Percentiles rank a stretch among this genome's conserved stretches.
These are phyloP conservation scores for Oreochromis grahami DNA, from an alignment of 2,797 vertebrate species.

Conservation along the genomic window DNA sequence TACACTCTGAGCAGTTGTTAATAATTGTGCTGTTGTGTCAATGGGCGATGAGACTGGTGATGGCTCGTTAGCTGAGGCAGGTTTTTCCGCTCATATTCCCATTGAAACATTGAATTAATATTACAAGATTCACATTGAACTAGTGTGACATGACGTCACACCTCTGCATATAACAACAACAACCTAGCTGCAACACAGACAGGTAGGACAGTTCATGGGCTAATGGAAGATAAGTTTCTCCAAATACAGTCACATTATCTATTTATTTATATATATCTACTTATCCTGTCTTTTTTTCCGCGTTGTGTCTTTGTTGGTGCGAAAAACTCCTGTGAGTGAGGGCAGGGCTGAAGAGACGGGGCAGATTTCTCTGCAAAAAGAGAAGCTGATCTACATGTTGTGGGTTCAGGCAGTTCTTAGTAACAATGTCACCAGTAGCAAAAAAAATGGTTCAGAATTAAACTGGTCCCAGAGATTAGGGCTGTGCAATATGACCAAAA, in stretches of 20 bases:
- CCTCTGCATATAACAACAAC: neutral
- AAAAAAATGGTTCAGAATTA: neutral
- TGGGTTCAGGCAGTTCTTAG: neutral
- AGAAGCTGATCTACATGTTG: neutral
- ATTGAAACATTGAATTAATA: fast-evolving
- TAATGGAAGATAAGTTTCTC: neutral
- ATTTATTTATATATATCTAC: neutral
- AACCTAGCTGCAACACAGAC: neutral
- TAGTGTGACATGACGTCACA: neutral
- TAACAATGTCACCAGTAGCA: neutral
- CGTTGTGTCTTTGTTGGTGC: fast-evolving
- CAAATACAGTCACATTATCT: too few relatives aligned
- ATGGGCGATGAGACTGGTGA: neutral
- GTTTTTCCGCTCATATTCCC: neutral
- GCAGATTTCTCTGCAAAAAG: neutral
- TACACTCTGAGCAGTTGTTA: fast-evolving
- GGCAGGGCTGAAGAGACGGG: neutral
- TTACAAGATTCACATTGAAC: fast-evolving
- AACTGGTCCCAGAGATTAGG: neutral
- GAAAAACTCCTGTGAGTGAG: fast-evolving
- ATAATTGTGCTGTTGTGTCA: fast-evolving
- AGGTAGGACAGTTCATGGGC: fast-evolving
- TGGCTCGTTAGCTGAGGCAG: neutral
- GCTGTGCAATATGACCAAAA: fast-evolving
- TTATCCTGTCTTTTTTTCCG: fast-evolving